Evolutionary conservation across 1,140 invertebrate genomes (phyloP).

Genomic region (Orchestia grillus): DNA sequence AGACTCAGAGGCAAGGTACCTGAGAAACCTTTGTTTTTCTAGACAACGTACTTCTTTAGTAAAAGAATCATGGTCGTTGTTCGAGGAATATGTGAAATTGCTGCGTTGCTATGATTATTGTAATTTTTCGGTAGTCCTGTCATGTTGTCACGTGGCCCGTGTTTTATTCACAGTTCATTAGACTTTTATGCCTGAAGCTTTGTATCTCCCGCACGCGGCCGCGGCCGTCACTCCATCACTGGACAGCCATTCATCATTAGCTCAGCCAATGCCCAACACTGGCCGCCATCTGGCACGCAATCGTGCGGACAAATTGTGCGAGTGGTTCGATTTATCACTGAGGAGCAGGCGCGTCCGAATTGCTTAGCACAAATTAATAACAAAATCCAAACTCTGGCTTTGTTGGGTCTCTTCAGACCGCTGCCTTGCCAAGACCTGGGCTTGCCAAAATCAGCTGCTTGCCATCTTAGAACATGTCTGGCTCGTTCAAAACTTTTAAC

Average conservation of each 20-base stretch:
- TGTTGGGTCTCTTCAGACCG: neutral
- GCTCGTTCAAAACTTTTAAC: too few species aligned
- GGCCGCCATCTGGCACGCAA: neutral
- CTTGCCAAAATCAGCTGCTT: neutral
- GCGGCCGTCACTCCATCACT: neutral
- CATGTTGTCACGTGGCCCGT: too few species aligned
- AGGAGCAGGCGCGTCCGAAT: neutral
- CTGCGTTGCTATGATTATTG: too few species aligned
- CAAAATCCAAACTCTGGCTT: neutral
- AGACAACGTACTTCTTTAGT: too few species aligned
- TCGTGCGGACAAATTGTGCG: neutral
- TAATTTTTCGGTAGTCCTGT: too few species aligned
- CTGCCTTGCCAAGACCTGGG: neutral
- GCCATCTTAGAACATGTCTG: too few species aligned
- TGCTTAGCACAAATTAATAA: constrained; percentile 10
- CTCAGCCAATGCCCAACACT: neutral
- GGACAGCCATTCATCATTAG: neutral
- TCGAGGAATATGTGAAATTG: too few species aligned
- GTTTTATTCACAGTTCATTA: too few species aligned
- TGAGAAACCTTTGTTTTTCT: too few species aligned
- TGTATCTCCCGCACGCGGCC: neutral
- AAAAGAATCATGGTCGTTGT: too few species aligned
- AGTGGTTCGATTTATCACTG: neutral
- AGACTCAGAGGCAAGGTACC: too few species aligned
- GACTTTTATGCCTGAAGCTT: neutral